A percentile compares a stretch with the other conserved stretches of the same genome.
Conservation (phyloP, 2,797 vertebrate species). For the Pangasius sanitwongsei region DNA sequence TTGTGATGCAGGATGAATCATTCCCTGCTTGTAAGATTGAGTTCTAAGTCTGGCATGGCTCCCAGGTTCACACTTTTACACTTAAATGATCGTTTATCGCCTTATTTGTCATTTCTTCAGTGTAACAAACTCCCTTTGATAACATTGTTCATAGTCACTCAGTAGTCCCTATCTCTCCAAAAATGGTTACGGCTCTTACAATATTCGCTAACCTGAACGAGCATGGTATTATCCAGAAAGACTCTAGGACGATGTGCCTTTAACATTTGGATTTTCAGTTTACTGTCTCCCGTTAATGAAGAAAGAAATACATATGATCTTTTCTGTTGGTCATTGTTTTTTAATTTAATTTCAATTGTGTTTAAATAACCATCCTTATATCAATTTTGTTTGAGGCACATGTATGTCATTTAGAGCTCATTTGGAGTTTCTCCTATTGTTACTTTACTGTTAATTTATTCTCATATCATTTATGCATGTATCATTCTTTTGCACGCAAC, state of each 20-base stretch:
- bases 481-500: slow-evolving; percentile 21
- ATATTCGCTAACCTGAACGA: slow-evolving; percentile 20
- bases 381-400: slow-evolving; percentile 44
- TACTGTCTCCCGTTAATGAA: slow-evolving; percentile 37
- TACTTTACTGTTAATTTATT: slow-evolving; percentile 3
- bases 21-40: slow-evolving; percentile 99
- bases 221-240: slow-evolving; percentile 28
- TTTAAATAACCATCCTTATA: not conserved
- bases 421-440: not conserved
- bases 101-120: slow-evolving; percentile 51
- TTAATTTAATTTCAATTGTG: too few relatives aligned
- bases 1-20: slow-evolving; percentile 99
- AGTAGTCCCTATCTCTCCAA: slow-evolving; percentile 8
- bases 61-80: slow-evolving; percentile 55
- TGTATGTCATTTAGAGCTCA: not conserved
- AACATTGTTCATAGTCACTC: slow-evolving; percentile 29
- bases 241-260: slow-evolving; percentile 54
- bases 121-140: slow-evolving; percentile 36
- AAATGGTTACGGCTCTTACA: not conserved
- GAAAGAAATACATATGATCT: not conserved
- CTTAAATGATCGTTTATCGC: slow-evolving; percentile 43
- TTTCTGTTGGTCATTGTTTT: not conserved
- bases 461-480: not conserved
- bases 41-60: slow-evolving; percentile 78
- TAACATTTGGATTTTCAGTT: slow-evolving; percentile 43